Conservation (phyloP, 2,113 vertebrate genomes). For the Stegostoma tigrinum region DNA sequence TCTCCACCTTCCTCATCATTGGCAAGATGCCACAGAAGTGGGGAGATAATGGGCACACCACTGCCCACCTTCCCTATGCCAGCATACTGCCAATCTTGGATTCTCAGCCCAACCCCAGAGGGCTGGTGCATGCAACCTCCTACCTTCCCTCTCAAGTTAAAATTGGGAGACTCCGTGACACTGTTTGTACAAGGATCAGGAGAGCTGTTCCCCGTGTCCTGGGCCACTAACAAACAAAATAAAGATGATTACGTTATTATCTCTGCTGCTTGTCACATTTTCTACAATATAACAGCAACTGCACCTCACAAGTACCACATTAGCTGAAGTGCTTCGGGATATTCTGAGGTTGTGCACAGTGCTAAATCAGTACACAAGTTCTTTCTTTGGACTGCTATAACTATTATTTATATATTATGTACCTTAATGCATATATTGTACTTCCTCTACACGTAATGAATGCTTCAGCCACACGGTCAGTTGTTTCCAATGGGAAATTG, state of each 20-base stretch:
- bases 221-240: background rate
- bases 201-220: background rate
- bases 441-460: background rate
- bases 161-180: too few relatives aligned
- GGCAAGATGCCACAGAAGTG: background rate
- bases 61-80: too few relatives aligned
- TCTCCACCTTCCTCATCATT: background rate
- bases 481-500: background rate
- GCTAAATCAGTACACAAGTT: too few relatives aligned
- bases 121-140: background rate
- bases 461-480: background rate
- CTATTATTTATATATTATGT: background rate
- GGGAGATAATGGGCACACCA: background rate
- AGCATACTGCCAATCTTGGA: too few relatives aligned
- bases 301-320: background rate
- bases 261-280: background rate
- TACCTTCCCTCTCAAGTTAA: background rate
- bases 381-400: background rate
- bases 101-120: background rate
- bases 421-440: background rate
- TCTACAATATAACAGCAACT: background rate
- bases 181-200: background rate
- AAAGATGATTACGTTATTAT: background rate
- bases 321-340: background rate
- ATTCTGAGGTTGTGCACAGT: background rate